phyloP scores from a whole-genome alignment of 2,797 vertebrate species.

The Hippoglossus hippoglossus region DNA sequence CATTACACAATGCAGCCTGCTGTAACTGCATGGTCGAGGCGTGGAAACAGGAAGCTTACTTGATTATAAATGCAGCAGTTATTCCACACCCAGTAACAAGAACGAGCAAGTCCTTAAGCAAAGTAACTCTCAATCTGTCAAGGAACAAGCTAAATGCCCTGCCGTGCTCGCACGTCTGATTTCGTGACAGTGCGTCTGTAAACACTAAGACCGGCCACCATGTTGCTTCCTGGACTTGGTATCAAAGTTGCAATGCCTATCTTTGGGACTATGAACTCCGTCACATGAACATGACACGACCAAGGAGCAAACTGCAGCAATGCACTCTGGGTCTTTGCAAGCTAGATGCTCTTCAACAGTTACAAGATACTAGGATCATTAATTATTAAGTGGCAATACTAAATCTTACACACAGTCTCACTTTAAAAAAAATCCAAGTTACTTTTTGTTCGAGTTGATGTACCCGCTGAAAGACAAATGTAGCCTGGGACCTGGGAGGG shows the following conservation, averaged over 20 bases:
- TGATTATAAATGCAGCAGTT: neutral
- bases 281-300: constrained; percentile 66
- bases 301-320: constrained; percentile 20
- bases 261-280: constrained; percentile 65
- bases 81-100: constrained; percentile 10
- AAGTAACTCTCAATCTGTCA: constrained; percentile 4
- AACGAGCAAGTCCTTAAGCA: neutral
- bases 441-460: neutral
- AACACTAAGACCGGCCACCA: constrained; percentile 49
- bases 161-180: constrained; percentile 7
- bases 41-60: neutral
- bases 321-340: constrained; percentile 13
- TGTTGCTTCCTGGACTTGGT: constrained; percentile 32
- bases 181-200: constrained; percentile 51
- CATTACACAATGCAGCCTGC: neutral
- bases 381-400: constrained; percentile 20
- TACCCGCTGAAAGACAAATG: neutral
- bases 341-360: constrained; percentile 16
- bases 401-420: neutral
- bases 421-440: neutral
- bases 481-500: neutral
- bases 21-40: neutral
- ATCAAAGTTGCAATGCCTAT: constrained; percentile 55
- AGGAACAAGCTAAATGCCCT: neutral
- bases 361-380: constrained; percentile 2